Base-by-base conservation (phyloP, 2,797 vertebrate genomes). In the Sebastes kiyomatsui region DNA sequence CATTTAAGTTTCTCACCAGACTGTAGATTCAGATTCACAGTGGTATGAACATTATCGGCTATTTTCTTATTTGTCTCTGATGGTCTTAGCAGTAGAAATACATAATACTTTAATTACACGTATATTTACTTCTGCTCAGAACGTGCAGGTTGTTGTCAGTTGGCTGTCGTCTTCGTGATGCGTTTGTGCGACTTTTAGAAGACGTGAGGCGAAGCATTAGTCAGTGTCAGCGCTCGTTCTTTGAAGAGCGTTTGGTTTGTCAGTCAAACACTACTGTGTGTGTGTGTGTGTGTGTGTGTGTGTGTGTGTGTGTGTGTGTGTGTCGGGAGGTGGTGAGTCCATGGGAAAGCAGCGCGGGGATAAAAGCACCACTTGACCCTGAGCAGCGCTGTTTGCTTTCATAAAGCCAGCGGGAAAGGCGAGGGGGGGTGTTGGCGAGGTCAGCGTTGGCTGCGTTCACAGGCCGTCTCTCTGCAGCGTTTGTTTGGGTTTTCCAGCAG, bases 341-440 rank as follows among this genome's bases (percentile, higher is more conserved):
- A 96, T 98, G 97, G 97, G 97, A 98, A 98, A 97, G 96, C 94
- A 92, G 94, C 93, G 93, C 85, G 88, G 92, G 93, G 95, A 97
- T 96, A 97, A 97, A 98, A 97, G 96, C 93, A 95, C 94, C 95
- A 97, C 97, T 97, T 97, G 97, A 97, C 97, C 97, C 96, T 95
- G 93, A 95, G 93, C 71, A 59, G 95, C 96, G 96, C 96, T 97
- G 97, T 97, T 58, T 97, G 97, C 96, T 97, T 97, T 97, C 96
- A 96, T 97, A 96, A 96, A 96, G 95, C 96, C 95, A 14, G 49
- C 2, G 2, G 64, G 58, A 25, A 16, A 11, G 95, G 95, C 3
- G 56, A 95, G 94, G 95, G 55, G 55, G 4, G 25, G 27, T 8
- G 94, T 94, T 94, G 55, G n/a, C 2, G 25, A 4, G 94, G 94